Evolutionary conservation across 2,888 invertebrate species (phyloP).

Genomic region (Plebejus argus): DNA sequence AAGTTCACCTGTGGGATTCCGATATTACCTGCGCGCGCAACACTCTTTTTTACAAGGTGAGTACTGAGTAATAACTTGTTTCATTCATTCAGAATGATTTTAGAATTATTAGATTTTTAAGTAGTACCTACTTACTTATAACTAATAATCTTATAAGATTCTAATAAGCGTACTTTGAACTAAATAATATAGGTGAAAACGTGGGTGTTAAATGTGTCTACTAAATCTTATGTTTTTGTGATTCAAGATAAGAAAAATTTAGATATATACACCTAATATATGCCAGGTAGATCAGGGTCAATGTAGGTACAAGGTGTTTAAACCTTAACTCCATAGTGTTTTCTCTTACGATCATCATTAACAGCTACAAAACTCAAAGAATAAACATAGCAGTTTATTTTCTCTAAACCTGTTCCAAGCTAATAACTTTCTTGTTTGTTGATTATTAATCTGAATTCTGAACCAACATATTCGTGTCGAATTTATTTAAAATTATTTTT

Average conservation of each 20-base stretch:
- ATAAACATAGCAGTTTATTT: constrained; percentile 6
- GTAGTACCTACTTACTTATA: too few relatives aligned
- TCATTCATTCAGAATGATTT: not conserved
- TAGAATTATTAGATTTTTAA: not conserved
- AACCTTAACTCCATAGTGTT: not conserved
- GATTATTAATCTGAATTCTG: not conserved
- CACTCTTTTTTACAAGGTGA: constrained; percentile 70
- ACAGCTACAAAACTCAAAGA: not conserved
- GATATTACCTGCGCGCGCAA: constrained; percentile 78
- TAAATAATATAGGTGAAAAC: not conserved
- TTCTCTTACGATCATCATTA: not conserved
- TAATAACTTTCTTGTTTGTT: not conserved
- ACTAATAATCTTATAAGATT: not conserved
- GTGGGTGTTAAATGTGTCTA: constrained; percentile 7
- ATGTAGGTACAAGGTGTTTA: constrained; percentile 2
- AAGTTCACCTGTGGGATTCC: constrained; percentile 78
- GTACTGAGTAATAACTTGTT: constrained; percentile 43
- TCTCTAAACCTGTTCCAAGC: constrained; percentile 11
- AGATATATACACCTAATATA: not conserved
- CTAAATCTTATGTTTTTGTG: constrained; percentile 8
- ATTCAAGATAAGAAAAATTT: not conserved
- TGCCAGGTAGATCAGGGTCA: constrained; percentile 22
- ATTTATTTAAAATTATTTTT: not conserved
- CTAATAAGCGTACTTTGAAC: not conserved
- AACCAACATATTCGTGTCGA: not conserved